Evolutionary conservation across 2,113 vertebrate species (phyloP), one percentile per base, ranked within the genome.

Genomic region (Phoenicopterus ruber): DNA sequence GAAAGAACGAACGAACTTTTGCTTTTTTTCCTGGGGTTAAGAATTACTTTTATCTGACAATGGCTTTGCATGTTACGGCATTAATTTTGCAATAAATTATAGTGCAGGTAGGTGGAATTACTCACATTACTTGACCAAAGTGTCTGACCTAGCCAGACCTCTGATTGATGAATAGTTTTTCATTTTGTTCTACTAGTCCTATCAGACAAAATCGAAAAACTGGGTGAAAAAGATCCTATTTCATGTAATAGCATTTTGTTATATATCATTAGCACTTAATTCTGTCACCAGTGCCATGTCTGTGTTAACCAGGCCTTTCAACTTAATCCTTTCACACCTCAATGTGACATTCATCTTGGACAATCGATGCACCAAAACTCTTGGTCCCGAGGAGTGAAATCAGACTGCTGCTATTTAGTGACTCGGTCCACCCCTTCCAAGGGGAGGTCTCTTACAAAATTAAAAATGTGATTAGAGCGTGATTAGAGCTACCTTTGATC

Each of bases 21-120:
- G 11, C 15, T 36, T 82, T 79, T 79, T 88, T 70, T 40, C 42
- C 52, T 82, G 28, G 42, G 67, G 85, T 90, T 96, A 98, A 90
- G 70, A 69, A 91, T 95, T 82, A 78, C 34, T 89, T 97, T 96
- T 84, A 81, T 94, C 82, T 86, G 82, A 97, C 91, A 94, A 93
- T 90, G 40, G 28, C 34, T 91, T 97, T 96, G 76, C 91, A 86
- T 83, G 85, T 89, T 88, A 95, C 2, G 1, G 73, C 84, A 96
- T 94, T 97, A 97, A 97, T 97, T 97, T 92, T 88, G 46, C 85
- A 91, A 79, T 96, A 96, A 97, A 97, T 97, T 94, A 93, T 50
- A 82, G 54, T 66, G 20, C 69, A 95, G 88, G 84, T 95, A 92
- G 46, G 67, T 66, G n/a, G 82, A 97, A 97, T 96, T 92, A 91